Evolutionary conservation across 2,888 invertebrate species (phyloP).

Genomic region (Drosophila neonasuta): DNA sequence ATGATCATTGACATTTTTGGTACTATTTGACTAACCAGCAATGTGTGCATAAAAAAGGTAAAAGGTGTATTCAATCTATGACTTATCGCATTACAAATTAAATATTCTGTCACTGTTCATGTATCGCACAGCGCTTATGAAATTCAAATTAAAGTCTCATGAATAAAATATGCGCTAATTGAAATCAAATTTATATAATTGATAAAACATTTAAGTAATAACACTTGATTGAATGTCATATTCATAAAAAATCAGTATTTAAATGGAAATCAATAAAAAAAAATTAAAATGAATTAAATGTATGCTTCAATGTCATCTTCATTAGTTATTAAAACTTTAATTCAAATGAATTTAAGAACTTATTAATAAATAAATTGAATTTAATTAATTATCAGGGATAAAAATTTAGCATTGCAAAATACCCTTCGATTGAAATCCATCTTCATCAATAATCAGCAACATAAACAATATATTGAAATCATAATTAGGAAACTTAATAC

Average conservation of each 20-base stretch:
- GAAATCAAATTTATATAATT: constrained; percentile 1
- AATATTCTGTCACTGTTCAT: constrained; percentile 2
- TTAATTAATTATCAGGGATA: no score
- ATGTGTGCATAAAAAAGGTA: neutral
- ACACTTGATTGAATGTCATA: neutral
- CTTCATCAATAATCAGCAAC: no score
- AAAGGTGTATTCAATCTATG: neutral
- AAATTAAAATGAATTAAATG: neutral
- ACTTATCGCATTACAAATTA: neutral
- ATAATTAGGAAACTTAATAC: no score
- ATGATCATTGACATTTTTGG: no score
- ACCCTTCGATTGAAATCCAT: no score
- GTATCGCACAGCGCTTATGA: neutral
- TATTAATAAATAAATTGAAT: no score
- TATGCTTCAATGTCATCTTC: no score
- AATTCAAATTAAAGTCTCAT: neutral
- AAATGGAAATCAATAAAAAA: neutral
- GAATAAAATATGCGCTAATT: neutral
- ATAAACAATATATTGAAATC: no score
- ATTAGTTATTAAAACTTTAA: no score
- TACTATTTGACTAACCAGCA: neutral
- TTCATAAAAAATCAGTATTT: neutral
- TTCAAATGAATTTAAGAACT: no score
- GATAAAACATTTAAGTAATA: neutral
- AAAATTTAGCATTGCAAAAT: no score